phyloP scores from a whole-genome alignment of 2,797 vertebrate genomes.

The Xyrichtys novacula region DNA sequence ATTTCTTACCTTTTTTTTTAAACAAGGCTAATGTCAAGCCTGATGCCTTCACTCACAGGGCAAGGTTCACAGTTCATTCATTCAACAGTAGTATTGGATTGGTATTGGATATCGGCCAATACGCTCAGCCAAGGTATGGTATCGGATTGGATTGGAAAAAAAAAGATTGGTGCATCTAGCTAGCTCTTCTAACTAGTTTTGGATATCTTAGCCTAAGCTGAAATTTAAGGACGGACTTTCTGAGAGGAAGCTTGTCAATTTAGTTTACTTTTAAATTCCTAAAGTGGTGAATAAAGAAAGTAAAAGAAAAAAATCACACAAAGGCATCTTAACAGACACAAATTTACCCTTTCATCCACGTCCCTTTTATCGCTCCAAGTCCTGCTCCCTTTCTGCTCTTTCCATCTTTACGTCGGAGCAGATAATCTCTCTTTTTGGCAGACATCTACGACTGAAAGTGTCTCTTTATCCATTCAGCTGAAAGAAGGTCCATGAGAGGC shows the following conservation, averaged over 20 bases:
- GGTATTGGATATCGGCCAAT: too few species aligned
- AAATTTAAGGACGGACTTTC: too few species aligned
- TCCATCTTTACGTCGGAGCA: constrained; percentile 31
- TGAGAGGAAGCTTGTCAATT: background rate
- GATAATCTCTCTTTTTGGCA: constrained; percentile 65
- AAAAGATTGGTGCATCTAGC: too few species aligned
- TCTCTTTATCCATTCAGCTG: constrained; percentile 52
- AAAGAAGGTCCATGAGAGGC: constrained; percentile 57
- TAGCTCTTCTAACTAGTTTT: background rate
- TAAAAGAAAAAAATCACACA: background rate
- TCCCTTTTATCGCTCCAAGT: background rate
- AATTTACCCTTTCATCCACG: constrained; percentile 23
- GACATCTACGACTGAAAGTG: constrained; percentile 45
- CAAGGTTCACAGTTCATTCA: too few species aligned
- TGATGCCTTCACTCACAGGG: too few species aligned
- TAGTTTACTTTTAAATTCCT: too few species aligned
- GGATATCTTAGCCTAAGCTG: too few species aligned
- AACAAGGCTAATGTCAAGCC: too few species aligned
- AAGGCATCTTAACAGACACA: constrained; percentile 19
- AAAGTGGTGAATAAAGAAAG: background rate
- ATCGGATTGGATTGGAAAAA: too few species aligned
- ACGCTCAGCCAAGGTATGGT: too few species aligned
- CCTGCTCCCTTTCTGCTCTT: constrained; percentile 16
- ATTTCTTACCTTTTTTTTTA: too few species aligned
- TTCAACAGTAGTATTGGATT: too few species aligned